Evolutionary conservation across 2,113 vertebrate species (phyloP).

Genomic region (Leptodactylus fuscus): DNA sequence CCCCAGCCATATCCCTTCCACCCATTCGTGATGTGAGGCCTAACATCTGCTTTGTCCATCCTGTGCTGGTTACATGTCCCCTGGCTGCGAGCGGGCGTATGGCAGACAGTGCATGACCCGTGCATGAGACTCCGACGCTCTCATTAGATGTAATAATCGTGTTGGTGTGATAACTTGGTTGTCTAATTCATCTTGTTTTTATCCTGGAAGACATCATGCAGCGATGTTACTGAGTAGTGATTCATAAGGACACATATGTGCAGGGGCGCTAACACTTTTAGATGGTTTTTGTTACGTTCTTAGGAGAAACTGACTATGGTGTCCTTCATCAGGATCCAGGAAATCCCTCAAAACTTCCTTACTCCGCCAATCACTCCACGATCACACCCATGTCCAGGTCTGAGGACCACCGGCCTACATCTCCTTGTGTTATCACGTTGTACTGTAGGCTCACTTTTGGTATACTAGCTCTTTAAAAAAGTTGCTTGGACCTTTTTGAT

Average conservation of each 20-base stretch:
- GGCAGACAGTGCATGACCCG: slow-evolving; percentile 22
- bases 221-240: neutral
- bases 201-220: slow-evolving; percentile 5
- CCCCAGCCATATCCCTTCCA: neutral
- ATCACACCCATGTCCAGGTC: no score
- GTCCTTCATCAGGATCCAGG: neutral
- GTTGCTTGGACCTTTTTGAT: no score
- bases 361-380: no score
- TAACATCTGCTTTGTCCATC: slow-evolving; percentile 33
- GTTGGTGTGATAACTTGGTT: slow-evolving; percentile 14
- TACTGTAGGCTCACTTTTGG: neutral
- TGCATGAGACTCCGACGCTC: slow-evolving; percentile 24
- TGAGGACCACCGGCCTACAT: no score
- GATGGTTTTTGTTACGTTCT: neutral
- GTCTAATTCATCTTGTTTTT: slow-evolving; percentile 16
- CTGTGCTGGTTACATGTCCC: slow-evolving; percentile 7
- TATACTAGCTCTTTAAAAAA: no score
- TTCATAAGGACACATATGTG: slow-evolving; percentile 21
- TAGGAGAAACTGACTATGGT: neutral
- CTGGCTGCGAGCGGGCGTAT: neutral
- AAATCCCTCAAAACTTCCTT: no score
- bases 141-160: slow-evolving; percentile 51
- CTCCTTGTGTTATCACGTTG: no score
- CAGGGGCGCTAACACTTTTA: neutral
- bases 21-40: neutral